Evolutionary conservation across 2,888 invertebrate species (phyloP), one percentile per base, ranked within the genome.

Genomic region (Exephanes ischioxanthus): DNA sequence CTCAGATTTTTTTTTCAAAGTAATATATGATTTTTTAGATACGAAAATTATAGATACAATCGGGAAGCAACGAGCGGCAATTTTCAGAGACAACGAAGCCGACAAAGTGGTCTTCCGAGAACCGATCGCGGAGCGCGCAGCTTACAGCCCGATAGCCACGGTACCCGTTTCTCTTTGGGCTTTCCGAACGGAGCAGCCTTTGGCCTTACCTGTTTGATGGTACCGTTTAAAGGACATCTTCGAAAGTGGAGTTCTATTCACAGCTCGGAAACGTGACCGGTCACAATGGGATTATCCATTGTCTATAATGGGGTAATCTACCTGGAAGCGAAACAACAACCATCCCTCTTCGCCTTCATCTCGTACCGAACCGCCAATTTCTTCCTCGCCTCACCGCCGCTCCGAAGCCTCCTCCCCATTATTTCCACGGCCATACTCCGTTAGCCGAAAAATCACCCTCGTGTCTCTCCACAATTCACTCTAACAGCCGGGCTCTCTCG

Each of bases 241-340:
- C 26, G n/a, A 55, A 55, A 73, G 55, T 33, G 63, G 73, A 78
- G 79, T 80, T 76, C 72, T 80, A 73, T 80, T 80, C 77, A 67
- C 58, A 61, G 77, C 66, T 86, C 86, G 73, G 71, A 83, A 89
- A 89, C 90, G 88, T 89, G 90, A 88, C 90, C 87, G 48, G 73
- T 76, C 81, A 88, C 89, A 89, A 89, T 88, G 80, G 87, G 89
- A 90, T 90, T 88, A 90, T 85, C 86, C 87, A 77, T 80, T 87
- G 83, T 73, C 84, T 79, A 79, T 84, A 87, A 86, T 85, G 71
- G 87, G 87, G 84, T 85, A 88, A 89, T 89, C 87, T 88, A 85
- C 87, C 88, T 84, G 83, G 80, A 77, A 77, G 63, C 83, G 86
- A 83, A 87, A 88, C 87, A 86, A 80, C 83, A 84, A 80, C 73